Evolutionary conservation across 2,113 vertebrate genomes (phyloP), one percentile per base, ranked within the genome.

Genomic region (Rhabdornis inornatus): DNA sequence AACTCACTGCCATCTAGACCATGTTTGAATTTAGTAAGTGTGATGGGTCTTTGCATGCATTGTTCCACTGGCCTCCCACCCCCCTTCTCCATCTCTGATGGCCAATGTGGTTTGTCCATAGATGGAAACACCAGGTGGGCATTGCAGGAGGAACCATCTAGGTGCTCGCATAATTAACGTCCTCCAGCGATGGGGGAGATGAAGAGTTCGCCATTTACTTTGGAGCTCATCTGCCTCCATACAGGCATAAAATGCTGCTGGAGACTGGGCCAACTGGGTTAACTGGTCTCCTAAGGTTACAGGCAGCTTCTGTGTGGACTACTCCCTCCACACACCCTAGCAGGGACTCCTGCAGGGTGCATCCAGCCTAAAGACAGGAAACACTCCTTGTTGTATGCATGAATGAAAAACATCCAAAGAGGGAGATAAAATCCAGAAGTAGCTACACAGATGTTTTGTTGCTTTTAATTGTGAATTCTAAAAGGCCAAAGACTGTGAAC

Each of bases 111-210:
- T 30, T 89, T 53, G 30, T 21, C 61, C n/a, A n/a, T 40, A 24
- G 30, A 31, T 13, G 39, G 7, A 59, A 82, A 45, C 28, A 68
- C 28, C 16, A 30, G 20, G 45, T 10, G n/a, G 13, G 20, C 22
- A 39, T 40, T 45, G 24, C 61, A 47, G 45, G 28, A 60, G 16
- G 39, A 68, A 25, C 20, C 11, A 13, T 53, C 13, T n/a, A 52
- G 24, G 47, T 53, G n/a, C 9, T 75, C 1, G 2, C 13, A 22
- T 15, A 75, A 47, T 53, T 61, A 82, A 40, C 0, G 1, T 22
- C 9, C 31, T 31, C n/a, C 47, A 75, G 45, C 0, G 3, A 39
- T n/a, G 13, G 11, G 27, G 45, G 39, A 75, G n/a, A 21, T 40
- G 13, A 53, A 24, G 28, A 39, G 20, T 53, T 53, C 30, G 20